Evolutionary conservation across 1,140 invertebrate species (phyloP), one percentile per base, ranked within the genome.

Genomic region (Euborellia annulipes): DNA sequence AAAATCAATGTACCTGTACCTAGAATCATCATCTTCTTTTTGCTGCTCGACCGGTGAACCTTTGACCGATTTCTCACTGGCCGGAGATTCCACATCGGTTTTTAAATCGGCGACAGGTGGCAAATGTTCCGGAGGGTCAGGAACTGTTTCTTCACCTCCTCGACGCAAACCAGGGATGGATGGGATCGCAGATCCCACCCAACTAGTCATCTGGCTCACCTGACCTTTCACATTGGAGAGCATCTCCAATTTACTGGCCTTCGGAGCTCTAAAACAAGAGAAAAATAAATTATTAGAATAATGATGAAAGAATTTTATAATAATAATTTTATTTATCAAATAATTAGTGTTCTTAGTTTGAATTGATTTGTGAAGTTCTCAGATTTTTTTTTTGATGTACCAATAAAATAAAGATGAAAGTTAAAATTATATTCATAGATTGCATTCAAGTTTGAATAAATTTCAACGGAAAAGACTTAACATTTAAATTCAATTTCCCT

Each of bases 21-120:
- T 81, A 62, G 78, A 81, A 69, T 79, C 82, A 65, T 84, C 82
- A 62, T 85, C 82, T 63, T 85, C 82, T 52, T 83, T 79, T 64
- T 80, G 82, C 69, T 48, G 61, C 50, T 49, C 69, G 66, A 46
- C 67, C 56, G 53, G 64, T 48, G 58, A 59, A 47, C 56, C 62
- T 51, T 70, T 66, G 18, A 55, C 58, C 17, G 68, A 60, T 53
- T 73, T 68, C 20, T 65, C 61, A 2, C 65, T 59, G 3, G 60
- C 49, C 44, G 62, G 64, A 32, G 52, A 61, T 22, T 67, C 52
- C 40, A 55, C 54, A 36, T 52, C 47, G 17, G 50, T 46, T 27
- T 52, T 50, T 18, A 23, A 46, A 3, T 30, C 23, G 47, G 27
- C 46, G 38, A 23, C 41, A 61, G 42, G 49, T 60, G 19, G 63